Evolutionary conservation across 2,113 vertebrate genomes (phyloP).

Genomic region (Opisthocomus hoazin): DNA sequence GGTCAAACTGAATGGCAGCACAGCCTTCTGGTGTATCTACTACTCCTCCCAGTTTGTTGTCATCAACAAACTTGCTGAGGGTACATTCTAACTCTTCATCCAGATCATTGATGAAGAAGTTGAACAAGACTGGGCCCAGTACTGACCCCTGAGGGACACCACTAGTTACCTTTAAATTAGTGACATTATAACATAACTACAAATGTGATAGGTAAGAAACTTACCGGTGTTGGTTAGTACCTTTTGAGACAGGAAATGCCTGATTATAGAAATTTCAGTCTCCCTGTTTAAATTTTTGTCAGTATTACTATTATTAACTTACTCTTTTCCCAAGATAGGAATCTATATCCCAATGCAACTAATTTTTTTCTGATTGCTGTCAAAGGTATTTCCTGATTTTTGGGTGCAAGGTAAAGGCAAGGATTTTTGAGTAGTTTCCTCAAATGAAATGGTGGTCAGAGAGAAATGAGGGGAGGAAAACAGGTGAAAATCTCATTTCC

Average conservation of each 20-base stretch:
- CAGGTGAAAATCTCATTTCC: not conserved
- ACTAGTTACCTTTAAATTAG: not conserved
- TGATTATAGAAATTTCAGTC: not conserved
- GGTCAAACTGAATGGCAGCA: too few species aligned
- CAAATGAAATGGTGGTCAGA: not conserved
- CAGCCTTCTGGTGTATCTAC: too few species aligned
- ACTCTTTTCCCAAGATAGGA: not conserved
- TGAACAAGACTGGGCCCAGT: too few species aligned
- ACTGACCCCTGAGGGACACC: too few species aligned
- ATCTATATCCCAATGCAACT: not conserved
- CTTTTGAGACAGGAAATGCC: not conserved
- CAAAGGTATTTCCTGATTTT: not conserved
- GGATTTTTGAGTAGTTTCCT: not conserved
- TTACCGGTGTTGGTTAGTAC: not conserved
- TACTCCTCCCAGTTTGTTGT: too few species aligned
- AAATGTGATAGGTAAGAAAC: not conserved
- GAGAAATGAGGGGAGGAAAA: not conserved
- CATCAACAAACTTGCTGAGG: too few species aligned
- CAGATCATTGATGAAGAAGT: too few species aligned
- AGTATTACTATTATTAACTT: not conserved
- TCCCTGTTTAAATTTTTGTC: not conserved
- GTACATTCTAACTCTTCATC: too few species aligned
- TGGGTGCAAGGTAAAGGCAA: not conserved
- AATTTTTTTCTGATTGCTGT: not conserved
- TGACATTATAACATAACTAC: not conserved